Conservation (phyloP, 2,797 vertebrate genomes). For the Pitangus sulphuratus region DNA sequence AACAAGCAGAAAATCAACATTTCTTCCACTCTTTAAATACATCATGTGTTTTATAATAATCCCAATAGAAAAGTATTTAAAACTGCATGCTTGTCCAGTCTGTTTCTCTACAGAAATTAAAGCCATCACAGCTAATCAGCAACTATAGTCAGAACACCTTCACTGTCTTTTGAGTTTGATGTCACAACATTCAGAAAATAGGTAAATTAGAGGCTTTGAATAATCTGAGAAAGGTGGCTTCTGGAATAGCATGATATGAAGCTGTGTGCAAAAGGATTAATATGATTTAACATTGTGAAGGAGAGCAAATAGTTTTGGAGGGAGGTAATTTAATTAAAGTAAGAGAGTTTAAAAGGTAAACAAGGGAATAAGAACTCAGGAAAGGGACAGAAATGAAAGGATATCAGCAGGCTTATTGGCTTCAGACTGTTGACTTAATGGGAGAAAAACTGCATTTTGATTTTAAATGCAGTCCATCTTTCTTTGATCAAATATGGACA, state of each 20-base stretch:
- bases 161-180: background rate
- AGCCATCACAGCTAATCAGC: background rate
- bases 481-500: background rate
- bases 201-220: background rate
- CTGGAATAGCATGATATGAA: background rate
- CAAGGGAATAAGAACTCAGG: background rate
- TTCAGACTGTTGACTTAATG: background rate
- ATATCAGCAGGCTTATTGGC: background rate
- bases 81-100: background rate
- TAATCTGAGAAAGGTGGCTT: background rate
- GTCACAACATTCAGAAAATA: background rate
- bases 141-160: background rate
- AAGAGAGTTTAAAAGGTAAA: background rate
- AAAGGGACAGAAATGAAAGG: background rate
- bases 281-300: background rate
- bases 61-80: background rate
- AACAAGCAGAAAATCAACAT: background rate
- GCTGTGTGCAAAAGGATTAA: background rate
- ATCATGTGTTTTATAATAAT: background rate
- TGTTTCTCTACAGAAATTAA: background rate
- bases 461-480: background rate
- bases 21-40: background rate
- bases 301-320: background rate
- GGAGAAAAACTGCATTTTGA: background rate
- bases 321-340: constrained; percentile 2